phyloP scores from a whole-genome alignment of 2,888 invertebrate species.

The Urechis unicinctus region DNA sequence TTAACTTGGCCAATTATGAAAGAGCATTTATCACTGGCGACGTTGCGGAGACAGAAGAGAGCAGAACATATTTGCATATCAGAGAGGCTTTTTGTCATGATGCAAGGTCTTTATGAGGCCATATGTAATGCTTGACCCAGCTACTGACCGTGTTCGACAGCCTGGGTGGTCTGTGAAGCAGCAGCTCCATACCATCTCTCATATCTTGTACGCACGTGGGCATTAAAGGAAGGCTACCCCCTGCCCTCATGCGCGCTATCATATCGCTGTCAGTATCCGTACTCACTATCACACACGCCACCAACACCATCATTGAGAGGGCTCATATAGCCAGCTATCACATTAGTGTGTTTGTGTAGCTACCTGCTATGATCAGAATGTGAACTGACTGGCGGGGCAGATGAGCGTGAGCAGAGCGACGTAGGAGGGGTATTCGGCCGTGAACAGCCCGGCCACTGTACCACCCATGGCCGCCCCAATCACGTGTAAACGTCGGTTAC shows the following conservation, averaged over 20 bases:
- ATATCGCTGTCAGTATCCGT: neutral
- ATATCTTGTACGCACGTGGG: neutral
- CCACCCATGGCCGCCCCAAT: conserved; percentile 54
- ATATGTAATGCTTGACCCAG: no score
- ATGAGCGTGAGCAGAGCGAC: conserved; percentile 37
- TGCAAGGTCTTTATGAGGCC: no score
- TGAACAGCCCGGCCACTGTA: conserved; percentile 44
- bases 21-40: no score
- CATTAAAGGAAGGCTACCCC: neutral
- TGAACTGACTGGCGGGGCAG: conserved; percentile 39
- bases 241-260: neutral
- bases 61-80: no score
- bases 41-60: no score
- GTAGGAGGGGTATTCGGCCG: conserved; percentile 40
- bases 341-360: no score
- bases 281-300: no score
- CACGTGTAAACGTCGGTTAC: conserved; percentile 26
- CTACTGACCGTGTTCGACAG: neutral
- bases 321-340: no score
- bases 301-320: no score
- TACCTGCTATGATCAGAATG: neutral
- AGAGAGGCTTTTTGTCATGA: no score
- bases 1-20: no score
- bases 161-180: neutral
- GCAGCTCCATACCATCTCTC: neutral